Evolutionary conservation across 2,113 vertebrate genomes (phyloP).

Genomic region (Entelurus aequoreus): DNA sequence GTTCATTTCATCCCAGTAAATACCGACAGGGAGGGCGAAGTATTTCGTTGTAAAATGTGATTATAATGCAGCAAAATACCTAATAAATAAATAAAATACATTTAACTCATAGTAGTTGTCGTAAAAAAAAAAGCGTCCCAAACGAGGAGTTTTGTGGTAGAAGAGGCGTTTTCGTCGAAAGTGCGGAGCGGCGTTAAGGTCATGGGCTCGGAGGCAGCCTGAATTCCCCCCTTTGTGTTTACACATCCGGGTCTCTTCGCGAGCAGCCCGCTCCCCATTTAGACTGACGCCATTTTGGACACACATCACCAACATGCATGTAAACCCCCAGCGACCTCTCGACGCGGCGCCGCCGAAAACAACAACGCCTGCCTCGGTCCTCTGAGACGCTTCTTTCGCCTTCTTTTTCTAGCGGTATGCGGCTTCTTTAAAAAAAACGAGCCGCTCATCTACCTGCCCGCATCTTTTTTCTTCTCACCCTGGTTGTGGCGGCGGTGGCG

Average conservation of each 20-base stretch:
- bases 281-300: conserved; percentile 84
- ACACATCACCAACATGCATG: conserved; percentile 71
- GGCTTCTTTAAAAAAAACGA: neutral
- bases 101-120: too few species aligned
- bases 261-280: conserved; percentile 76
- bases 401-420: neutral
- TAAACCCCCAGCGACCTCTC: conserved; percentile 66
- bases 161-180: neutral
- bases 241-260: conserved; percentile 90
- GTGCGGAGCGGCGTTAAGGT: conserved; percentile 56
- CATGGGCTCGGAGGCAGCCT: conserved; percentile 53
- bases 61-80: too few species aligned
- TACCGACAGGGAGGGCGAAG: too few species aligned
- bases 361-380: conserved; percentile 12
- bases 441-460: too few species aligned
- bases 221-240: conserved; percentile 81
- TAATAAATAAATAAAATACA: too few species aligned
- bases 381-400: neutral
- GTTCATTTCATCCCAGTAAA: too few species aligned
- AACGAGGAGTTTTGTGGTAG: too few species aligned
- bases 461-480: neutral
- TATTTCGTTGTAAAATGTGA: too few species aligned
- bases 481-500: conserved; percentile 39
- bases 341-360: conserved; percentile 51
- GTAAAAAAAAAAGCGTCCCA: too few species aligned